Percentiles rank a stretch among this genome's conserved stretches.
These are phyloP conservation scores for Balaeniceps rex DNA, from an alignment of 2,113 vertebrate species.

Conservation along the genomic window DNA sequence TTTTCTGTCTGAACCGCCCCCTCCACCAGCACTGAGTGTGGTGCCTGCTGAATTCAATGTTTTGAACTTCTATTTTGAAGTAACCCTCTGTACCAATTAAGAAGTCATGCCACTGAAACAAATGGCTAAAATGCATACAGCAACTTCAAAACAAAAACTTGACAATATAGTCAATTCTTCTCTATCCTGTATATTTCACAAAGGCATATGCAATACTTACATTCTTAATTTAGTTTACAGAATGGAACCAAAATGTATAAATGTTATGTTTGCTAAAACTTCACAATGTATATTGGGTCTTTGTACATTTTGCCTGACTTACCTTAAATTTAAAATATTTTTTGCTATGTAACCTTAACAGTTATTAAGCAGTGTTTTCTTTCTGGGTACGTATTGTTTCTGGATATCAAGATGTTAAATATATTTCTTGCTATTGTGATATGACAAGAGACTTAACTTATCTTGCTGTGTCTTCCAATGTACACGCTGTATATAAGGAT, in stretches of 20 bases:
- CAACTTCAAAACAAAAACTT: constrained; percentile 70
- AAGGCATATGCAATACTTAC: constrained; percentile 98
- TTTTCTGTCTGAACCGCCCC: constrained; percentile 60
- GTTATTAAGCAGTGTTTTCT: constrained; percentile 93
- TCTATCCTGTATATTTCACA: constrained; percentile 89
- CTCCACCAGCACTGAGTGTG: constrained; percentile 74
- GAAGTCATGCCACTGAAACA: constrained; percentile 72
- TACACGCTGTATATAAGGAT: constrained; percentile 89
- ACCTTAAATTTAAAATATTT: constrained; percentile 88
- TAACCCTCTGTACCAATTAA: constrained; percentile 52
- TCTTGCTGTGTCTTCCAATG: constrained; percentile 93
- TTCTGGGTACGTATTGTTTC: constrained; percentile 86
- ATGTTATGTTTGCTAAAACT: constrained; percentile 90
- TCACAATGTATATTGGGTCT: constrained; percentile 87
- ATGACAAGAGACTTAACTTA: constrained; percentile 81
- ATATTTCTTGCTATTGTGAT: constrained; percentile 80
- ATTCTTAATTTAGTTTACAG: constrained; percentile 97
- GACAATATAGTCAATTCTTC: constrained; percentile 71
- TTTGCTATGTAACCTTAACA: constrained; percentile 88
- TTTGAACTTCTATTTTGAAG: constrained; percentile 64
- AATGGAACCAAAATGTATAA: constrained; percentile 97
- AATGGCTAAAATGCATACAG: constrained; percentile 76
- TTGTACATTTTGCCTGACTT: constrained; percentile 87
- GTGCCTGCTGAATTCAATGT: constrained; percentile 74
- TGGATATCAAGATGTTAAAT: constrained; percentile 86